Evolutionary conservation across 2,797 vertebrate species (phyloP).

Genomic region (Propithecus deckenii): DNA sequence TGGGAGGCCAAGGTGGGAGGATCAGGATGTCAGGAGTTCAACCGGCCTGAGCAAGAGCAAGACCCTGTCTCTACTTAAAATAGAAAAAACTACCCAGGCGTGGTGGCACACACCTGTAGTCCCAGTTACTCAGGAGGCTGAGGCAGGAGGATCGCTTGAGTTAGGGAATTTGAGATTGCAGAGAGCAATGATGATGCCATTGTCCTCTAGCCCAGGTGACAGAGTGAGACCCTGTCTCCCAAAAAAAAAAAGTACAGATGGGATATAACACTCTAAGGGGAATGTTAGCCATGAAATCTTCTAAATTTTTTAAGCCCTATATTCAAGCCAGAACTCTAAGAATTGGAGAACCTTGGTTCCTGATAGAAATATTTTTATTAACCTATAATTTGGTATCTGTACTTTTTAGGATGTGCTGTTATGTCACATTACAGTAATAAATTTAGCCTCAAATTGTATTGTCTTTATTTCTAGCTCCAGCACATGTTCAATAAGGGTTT

Average conservation of each 20-base stretch:
- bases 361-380: neutral
- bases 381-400: neutral
- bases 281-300: neutral
- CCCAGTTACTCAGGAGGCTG: neutral
- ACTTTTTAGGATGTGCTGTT: neutral
- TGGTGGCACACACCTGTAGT: neutral
- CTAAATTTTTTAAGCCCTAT: neutral
- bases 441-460: neutral
- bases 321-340: neutral
- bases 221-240: neutral
- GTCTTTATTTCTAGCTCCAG: neutral
- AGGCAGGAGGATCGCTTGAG: neutral
- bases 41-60: neutral
- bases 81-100: neutral
- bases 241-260: neutral
- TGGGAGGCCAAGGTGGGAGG: neutral
- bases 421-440: neutral
- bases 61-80: neutral
- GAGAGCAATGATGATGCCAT: neutral
- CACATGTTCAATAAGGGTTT: neutral
- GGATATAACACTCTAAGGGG: neutral
- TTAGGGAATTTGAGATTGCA: neutral
- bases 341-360: neutral
- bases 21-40: neutral
- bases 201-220: neutral